Percentiles rank a stretch among this genome's conserved stretches.
phyloP scores from a whole-genome alignment of 2,113 vertebrate genomes.

The Pteronura brasiliensis region DNA sequence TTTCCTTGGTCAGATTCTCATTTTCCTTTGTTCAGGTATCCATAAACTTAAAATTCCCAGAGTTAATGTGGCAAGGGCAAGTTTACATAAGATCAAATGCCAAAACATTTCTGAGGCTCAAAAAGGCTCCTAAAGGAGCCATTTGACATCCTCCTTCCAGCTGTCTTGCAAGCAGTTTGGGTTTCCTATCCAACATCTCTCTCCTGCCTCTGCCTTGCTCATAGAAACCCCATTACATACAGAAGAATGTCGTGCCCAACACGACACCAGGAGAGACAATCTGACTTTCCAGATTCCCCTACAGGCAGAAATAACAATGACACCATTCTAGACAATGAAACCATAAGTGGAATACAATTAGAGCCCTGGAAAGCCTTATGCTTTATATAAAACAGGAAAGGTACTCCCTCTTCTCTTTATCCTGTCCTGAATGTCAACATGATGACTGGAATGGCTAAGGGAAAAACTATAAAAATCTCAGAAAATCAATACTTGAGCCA shows the following conservation, averaged over 20 bases:
- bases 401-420: background rate
- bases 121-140: background rate
- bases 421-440: background rate
- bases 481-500: background rate
- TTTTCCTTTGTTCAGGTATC: background rate
- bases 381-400: background rate
- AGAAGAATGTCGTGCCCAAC: background rate
- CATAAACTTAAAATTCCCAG: background rate
- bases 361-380: background rate
- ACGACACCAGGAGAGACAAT: background rate
- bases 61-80: background rate
- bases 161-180: background rate
- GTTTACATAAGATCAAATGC: background rate
- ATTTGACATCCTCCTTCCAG: background rate
- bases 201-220: background rate
- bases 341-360: background rate
- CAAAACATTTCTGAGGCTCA: background rate
- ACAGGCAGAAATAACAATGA: background rate
- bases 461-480: background rate
- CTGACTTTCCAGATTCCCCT: background rate
- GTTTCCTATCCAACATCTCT: background rate
- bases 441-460: background rate
- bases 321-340: background rate
- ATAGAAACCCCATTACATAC: background rate
- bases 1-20: background rate